These are phyloP conservation scores for Etheostoma spectabile DNA, from an alignment of 2,113 vertebrate genomes.

Conservation along the genomic window DNA sequence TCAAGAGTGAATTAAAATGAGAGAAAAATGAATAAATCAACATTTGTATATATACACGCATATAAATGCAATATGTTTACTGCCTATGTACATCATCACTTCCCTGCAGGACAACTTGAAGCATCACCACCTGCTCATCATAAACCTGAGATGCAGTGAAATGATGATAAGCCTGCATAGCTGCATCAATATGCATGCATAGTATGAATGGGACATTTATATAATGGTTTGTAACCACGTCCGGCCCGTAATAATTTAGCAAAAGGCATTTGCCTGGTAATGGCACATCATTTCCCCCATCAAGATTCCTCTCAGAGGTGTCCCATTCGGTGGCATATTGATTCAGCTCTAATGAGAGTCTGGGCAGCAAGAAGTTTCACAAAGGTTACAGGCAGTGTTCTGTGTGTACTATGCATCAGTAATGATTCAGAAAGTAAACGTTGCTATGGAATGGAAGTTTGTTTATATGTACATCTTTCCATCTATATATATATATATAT, in stretches of 20 bases:
- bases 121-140: slow-evolving; percentile 28
- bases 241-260: slow-evolving; percentile 51
- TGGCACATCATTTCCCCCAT: slow-evolving; percentile 65
- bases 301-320: slow-evolving; percentile 62
- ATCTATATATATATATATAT: background rate
- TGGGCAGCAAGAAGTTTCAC: slow-evolving; percentile 46
- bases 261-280: slow-evolving; percentile 64
- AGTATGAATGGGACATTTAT: slow-evolving; percentile 46
- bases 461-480: background rate
- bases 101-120: background rate
- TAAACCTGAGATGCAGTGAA: slow-evolving; percentile 14
- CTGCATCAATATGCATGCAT: slow-evolving; percentile 58
- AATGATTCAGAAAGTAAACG: slow-evolving; percentile 6
- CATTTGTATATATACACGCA: background rate
- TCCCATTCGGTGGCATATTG: slow-evolving; percentile 62
- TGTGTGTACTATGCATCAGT: slow-evolving; percentile 17
- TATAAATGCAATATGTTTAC: background rate
- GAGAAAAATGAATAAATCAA: background rate
- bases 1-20: background rate
- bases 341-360: slow-evolving; percentile 64
- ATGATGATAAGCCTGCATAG: slow-evolving; percentile 33
- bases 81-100: background rate
- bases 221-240: slow-evolving; percentile 57
- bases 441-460: background rate
- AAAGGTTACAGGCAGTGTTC: slow-evolving; percentile 54